These are phyloP conservation scores for Parauchenoglanis punctatus DNA, from an alignment of 2,797 vertebrate genomes.

Conservation along the genomic window DNA sequence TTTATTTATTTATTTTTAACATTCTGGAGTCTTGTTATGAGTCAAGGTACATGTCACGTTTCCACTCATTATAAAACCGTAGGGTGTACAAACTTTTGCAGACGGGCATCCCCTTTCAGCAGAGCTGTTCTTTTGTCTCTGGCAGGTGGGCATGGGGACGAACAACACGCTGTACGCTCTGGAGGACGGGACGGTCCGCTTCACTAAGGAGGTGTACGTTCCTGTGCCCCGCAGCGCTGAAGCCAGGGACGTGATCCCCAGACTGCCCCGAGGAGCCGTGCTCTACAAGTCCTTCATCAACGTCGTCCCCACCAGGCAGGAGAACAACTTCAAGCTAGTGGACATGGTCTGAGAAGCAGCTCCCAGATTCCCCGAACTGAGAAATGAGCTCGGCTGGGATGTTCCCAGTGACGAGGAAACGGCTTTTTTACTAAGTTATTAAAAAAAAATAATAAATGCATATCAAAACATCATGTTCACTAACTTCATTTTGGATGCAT, in stretches of 20 bases:
- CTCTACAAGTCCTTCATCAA: conserved; percentile 96
- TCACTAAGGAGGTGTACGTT: conserved; percentile 91
- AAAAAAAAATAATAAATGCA: not conserved
- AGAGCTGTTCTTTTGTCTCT: not conserved
- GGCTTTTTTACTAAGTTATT: not conserved
- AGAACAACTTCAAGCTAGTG: conserved; percentile 86
- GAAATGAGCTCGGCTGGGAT: no score
- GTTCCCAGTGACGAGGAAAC: not conserved
- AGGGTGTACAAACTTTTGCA: not conserved
- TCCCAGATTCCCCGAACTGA: not conserved
- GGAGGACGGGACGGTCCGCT: conserved; percentile 87
- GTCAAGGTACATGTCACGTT: not conserved
- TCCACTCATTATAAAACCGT: not conserved
- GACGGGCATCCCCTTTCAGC: no score
- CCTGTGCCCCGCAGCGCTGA: conserved; percentile 78
- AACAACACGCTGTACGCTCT: conserved; percentile 88
- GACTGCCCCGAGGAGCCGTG: conserved; percentile 82
- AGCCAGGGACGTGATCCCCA: conserved; percentile 74
- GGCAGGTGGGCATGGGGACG: conserved; percentile 89
- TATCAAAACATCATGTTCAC: no score
- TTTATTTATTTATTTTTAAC: not conserved
- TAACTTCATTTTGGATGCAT: not conserved
- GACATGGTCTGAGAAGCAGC: conserved; percentile 79
- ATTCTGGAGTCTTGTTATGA: not conserved
- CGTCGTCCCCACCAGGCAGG: conserved; percentile 81